These are phyloP conservation scores for Perizoma affinitatum DNA, from an alignment of 2,888 invertebrate species.

Conservation along the genomic window DNA sequence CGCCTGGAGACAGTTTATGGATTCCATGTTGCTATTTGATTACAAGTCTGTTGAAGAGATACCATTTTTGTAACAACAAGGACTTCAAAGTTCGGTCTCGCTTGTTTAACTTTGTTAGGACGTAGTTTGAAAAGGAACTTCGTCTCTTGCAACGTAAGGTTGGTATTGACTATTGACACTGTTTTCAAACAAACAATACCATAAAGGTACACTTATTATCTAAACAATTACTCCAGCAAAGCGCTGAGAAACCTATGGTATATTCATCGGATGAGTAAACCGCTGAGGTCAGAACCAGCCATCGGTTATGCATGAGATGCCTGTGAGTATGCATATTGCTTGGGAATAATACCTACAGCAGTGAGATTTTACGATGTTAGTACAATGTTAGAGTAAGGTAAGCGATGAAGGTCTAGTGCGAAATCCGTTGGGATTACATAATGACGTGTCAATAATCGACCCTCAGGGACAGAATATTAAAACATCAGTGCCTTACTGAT, in stretches of 20 bases:
- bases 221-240: constrained; percentile 5
- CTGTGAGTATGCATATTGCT: not conserved
- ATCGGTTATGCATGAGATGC: constrained; percentile 13
- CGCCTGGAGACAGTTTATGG: constrained; percentile 1
- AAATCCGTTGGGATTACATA: no score
- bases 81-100: no score
- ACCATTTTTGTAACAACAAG: no score
- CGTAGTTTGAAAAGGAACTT: no score
- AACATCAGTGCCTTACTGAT: no score
- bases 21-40: not conserved
- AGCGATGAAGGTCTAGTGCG: not conserved
- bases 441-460: no score
- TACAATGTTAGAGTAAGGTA: not conserved
- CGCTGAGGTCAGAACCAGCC: constrained; percentile 8
- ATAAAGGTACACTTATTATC: not conserved
- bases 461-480: no score
- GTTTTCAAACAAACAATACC: no score
- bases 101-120: no score
- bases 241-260: not conserved
- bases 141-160: no score
- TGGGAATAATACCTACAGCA: not conserved
- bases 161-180: no score
- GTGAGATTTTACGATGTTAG: not conserved
- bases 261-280: constrained; percentile 13
- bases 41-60: not conserved